Base-by-base conservation (phyloP, 2,797 vertebrate genomes). In the Sebastes oblongus region DNA sequence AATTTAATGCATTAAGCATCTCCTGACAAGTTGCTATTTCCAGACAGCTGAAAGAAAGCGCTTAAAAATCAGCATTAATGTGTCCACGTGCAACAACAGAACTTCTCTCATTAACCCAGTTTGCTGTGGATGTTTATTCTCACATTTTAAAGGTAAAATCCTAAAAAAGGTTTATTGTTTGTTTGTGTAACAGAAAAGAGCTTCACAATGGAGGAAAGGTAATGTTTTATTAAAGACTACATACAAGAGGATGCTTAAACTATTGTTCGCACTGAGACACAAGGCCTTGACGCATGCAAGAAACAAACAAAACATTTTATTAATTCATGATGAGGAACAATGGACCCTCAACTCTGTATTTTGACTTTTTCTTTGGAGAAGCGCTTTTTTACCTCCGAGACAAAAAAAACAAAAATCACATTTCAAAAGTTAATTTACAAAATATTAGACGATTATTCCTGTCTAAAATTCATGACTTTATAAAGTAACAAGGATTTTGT, bases 51-150 rank as follows among this genome's bases (percentile, higher is more conserved):
- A 90, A 93, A 86, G 93, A 96, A 94, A 92, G 93, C 93, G 90
- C 95, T 95, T 95, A 94, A 74, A 96, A 96, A 96, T 96, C 95
- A 95, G 94, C 95, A 95, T 92, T 91, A 94, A 95, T 88, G 59
- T 71, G 75, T 84, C 70, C 66, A 55, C 46, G 6, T 62, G 22
- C 25, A 60, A 39, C 13, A 66, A 39, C 12, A 60, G 13, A 72
- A 56, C 32, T 70, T 54, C 6, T 61, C 70, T 79, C 66, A 42
- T 74, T 64, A 78, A 75, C 81, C 72, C 25, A 46, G 55, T 2
- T 24, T 71, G 60, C 59, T 30, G 39, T 7, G 67, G 36, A 71
- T 29, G n/a, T 58, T 16, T 42, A 11, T 36, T 61, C 27, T 82
- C 36, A 71, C 39, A 58, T 72, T 52, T 66, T 3, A 65, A 62